Percentiles rank a stretch among this genome's conserved stretches.
Evolutionary conservation across 2,888 invertebrate species (phyloP).

Genomic region (Folsomia candida): DNA sequence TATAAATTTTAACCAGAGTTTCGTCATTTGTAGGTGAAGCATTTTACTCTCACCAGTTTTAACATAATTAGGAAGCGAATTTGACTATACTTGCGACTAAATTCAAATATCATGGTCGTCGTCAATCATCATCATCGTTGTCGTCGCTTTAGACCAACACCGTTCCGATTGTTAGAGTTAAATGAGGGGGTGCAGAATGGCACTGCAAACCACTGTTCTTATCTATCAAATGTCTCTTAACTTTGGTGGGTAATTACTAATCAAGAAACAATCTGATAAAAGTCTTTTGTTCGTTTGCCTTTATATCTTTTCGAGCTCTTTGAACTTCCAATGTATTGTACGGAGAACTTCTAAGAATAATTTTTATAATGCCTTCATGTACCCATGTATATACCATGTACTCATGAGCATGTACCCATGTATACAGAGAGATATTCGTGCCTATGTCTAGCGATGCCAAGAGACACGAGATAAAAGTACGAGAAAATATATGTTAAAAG

Average conservation of each 20-base stretch:
- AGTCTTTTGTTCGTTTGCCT: neutral
- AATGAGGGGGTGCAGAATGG: too few relatives aligned
- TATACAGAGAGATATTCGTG: too few relatives aligned
- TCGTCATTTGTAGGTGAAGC: slow-evolving; percentile 24
- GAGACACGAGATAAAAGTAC: too few relatives aligned
- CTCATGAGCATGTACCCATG: too few relatives aligned
- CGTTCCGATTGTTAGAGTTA: too few relatives aligned
- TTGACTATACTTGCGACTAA: neutral
- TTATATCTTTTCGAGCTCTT: neutral
- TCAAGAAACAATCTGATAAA: neutral
- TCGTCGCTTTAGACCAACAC: too few relatives aligned
- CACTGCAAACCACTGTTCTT: too few relatives aligned
- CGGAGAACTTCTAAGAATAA: neutral
- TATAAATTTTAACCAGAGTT: slow-evolving; percentile 38
- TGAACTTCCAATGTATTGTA: neutral
- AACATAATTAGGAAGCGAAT: neutral
- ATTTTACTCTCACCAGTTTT: neutral
- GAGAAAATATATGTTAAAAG: too few relatives aligned
- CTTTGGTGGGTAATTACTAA: neutral
- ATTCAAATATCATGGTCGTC: too few relatives aligned
- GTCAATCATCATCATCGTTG: too few relatives aligned
- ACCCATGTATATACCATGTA: too few relatives aligned
- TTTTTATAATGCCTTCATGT: neutral
- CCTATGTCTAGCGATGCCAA: too few relatives aligned
- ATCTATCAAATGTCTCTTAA: neutral